Conservation (phyloP, 2,888 invertebrate species). For the Parelbella ahira region DNA sequence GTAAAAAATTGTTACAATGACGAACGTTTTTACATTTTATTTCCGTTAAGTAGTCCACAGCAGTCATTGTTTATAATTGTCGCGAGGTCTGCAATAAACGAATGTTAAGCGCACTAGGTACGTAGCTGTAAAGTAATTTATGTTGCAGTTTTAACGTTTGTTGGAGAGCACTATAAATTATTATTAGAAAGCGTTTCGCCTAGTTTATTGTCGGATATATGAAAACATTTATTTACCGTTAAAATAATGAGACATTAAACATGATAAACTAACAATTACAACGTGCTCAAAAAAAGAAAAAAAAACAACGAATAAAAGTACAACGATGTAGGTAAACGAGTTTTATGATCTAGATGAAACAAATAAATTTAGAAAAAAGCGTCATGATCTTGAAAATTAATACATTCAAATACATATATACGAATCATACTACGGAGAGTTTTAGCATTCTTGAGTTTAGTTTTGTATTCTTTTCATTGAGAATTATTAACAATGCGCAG, state of each 20-base stretch:
- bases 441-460: neutral
- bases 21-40: slow-evolving; percentile 1
- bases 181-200: slow-evolving; percentile 8
- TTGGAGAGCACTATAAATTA: slow-evolving; percentile 7
- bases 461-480: slow-evolving; percentile 1
- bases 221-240: neutral
- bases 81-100: slow-evolving; percentile 8
- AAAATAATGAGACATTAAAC: neutral
- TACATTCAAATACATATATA: too few species aligned
- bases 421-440: neutral
- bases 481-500: too few species aligned
- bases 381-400: too few species aligned
- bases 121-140: slow-evolving; percentile 5
- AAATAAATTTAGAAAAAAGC: too few species aligned
- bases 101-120: neutral
- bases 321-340: too few species aligned
- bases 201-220: neutral
- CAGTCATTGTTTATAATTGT: slow-evolving; percentile 6
- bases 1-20: too few species aligned
- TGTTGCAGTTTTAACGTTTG: slow-evolving; percentile 2
- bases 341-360: too few species aligned
- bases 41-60: neutral
- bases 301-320: too few species aligned
- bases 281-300: too few species aligned
- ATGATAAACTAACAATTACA: too few species aligned